A percentile compares a stretch with the other conserved stretches of the same genome.
Conservation (phyloP, 2,113 vertebrate genomes). For the Catharus minimus region DNA sequence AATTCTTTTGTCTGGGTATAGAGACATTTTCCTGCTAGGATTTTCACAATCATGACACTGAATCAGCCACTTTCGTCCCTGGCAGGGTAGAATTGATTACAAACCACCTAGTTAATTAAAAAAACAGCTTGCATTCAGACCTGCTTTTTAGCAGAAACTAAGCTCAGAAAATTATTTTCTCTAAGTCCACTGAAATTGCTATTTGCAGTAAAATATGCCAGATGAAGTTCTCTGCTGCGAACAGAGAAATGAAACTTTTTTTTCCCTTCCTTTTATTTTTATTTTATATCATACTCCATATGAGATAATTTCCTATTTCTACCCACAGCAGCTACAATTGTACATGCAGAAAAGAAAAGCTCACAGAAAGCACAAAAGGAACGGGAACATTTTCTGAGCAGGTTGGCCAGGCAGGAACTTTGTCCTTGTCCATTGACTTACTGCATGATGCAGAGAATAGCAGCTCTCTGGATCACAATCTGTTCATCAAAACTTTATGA, state of each 20-base stretch:
- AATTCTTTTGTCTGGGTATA: conserved; percentile 14
- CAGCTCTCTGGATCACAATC: background rate
- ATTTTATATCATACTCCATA: background rate
- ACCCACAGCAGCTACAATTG: background rate
- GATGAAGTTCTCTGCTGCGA: conserved; percentile 11
- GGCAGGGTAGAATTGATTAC: conserved; percentile 25
- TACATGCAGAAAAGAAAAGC: background rate
- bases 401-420: background rate
- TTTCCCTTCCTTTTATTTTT: background rate
- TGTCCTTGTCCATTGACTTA: background rate
- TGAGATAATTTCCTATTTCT: conserved; percentile 13
- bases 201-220: conserved; percentile 25
- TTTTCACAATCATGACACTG: background rate
- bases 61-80: conserved; percentile 7
- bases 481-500: background rate
- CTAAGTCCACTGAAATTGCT: background rate
- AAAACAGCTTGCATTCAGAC: conserved; percentile 5
- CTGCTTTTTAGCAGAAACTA: conserved; percentile 13
- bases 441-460: background rate
- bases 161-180: conserved; percentile 20
- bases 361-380: background rate
- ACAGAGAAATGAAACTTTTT: background rate
- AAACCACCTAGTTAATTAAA: conserved; percentile 42
- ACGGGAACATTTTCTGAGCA: background rate
- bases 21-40: background rate